Base-by-base conservation (phyloP, 2,888 invertebrate genomes). In the Aplocera efformata region DNA sequence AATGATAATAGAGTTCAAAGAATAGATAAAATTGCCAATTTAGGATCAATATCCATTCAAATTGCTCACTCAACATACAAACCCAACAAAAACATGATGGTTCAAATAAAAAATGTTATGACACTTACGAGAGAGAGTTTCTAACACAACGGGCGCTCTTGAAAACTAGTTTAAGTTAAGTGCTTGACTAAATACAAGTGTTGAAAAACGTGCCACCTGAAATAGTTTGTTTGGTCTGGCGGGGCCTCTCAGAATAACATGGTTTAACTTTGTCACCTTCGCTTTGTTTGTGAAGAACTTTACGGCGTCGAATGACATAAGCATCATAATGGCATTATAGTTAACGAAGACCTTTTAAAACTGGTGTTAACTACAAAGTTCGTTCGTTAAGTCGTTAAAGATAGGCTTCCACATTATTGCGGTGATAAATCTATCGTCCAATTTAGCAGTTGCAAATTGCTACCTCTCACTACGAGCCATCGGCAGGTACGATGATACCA, bases 401-500 rank as follows among this genome's bases (percentile, higher is more conserved):
- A 17, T 6, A 30, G 29, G 10, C n/a, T 25, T 10, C 17, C 22
- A 48, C 33, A 42, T 36, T 36, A 33, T 45, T 51, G 28, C 13
- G 37, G 22, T 30, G 32, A 58, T 54, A 50, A 52, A 58, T 53
- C 38, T 23, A 26, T 42, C 42, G 42, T 32, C 27, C 46, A 48
- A 48, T 43, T 42, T 45, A 53, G 39, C 32, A 53, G 54, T 46
- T 43, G 58, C 59, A 63, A 67, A 69, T 71, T 62, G 61, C 60
- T 62, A 56, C 50, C 49, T 62, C 51, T 58, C 49, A 49, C 42
- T 50, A 51, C 52, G 38, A 58, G 40, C 46, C 31, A 38, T 34
- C 33, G 57, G 63, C 76, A 78, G 78, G 76, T 79, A 73, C 72
- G 60, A 71, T 67, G 67, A 69, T 70, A 72, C 61, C 46, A 66